These are phyloP conservation scores for Meteorus sp. DNA, from an alignment of 1,140 invertebrate species.

Conservation along the genomic window DNA sequence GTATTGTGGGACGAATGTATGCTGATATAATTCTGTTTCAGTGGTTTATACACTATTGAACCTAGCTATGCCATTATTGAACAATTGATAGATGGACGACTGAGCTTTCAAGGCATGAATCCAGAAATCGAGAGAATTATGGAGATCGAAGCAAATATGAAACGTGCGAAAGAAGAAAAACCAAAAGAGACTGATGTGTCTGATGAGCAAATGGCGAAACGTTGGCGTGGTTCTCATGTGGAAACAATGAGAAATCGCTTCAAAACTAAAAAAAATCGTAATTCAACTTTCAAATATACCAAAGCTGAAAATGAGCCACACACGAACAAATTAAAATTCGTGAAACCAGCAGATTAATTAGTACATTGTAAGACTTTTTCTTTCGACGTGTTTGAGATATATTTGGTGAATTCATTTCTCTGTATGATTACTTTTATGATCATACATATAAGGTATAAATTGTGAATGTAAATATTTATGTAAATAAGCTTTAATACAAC, in stretches of 20 bases:
- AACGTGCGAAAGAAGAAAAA: conserved; percentile 46
- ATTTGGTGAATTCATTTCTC: too few species aligned
- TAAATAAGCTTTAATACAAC: too few species aligned
- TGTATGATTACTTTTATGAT: too few species aligned
- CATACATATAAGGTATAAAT: too few species aligned
- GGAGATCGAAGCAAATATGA: conserved; percentile 57
- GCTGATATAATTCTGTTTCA: conserved; percentile 43
- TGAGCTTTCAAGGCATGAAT: conserved; percentile 89
- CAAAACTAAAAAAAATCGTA: conserved; percentile 36
- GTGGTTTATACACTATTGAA: conserved; percentile 73
- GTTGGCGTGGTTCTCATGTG: conserved; percentile 47
- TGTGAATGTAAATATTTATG: too few species aligned
- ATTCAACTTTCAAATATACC: conserved; percentile 29
- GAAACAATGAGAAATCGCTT: conserved; percentile 57
- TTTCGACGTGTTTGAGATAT: too few species aligned
- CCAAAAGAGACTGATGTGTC: conserved; percentile 67
- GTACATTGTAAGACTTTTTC: too few species aligned
- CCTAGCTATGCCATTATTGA: conserved; percentile 77
- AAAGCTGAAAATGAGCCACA: conserved; percentile 31
- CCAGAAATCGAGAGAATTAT: conserved; percentile 81
- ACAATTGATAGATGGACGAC: conserved; percentile 74
- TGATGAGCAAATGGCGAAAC: conserved; percentile 70
- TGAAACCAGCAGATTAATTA: conserved; percentile 47
- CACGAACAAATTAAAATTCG: conserved; percentile 47
- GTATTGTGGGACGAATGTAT: too few species aligned